These are phyloP conservation scores for Pilophorus perplexus DNA, from an alignment of 2,888 invertebrate genomes.

Conservation along the genomic window DNA sequence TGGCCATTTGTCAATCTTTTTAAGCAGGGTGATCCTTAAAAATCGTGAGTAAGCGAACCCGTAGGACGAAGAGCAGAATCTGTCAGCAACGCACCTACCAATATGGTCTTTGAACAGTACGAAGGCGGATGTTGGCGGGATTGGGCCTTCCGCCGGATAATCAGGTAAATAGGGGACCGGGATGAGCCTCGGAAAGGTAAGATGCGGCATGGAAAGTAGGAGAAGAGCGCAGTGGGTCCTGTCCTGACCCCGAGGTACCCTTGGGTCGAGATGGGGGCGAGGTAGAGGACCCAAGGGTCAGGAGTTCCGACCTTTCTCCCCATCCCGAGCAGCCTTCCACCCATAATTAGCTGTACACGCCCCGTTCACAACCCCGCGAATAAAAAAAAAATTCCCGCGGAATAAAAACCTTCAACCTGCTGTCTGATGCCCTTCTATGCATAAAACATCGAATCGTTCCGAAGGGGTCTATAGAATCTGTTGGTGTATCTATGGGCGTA, in stretches of 20 bases:
- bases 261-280: no score
- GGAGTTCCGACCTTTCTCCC: constrained; percentile 32
- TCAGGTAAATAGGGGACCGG: constrained; percentile 36
- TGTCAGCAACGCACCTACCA: no score
- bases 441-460: constrained; percentile 36
- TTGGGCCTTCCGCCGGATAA: constrained; percentile 15
- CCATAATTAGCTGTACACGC: constrained; percentile 32
- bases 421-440: constrained; percentile 30
- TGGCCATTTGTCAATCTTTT: no score
- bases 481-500: no score
- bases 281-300: constrained; percentile 27
- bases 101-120: no score
- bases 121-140: constrained; percentile 6
- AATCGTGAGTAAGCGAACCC: no score
- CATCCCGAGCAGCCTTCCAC: constrained; percentile 20
- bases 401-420: background rate
- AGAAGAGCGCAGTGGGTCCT: constrained; percentile 40
- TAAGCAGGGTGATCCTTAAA: no score
- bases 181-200: no score
- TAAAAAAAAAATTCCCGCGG: constrained; percentile 1
- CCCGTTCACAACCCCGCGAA: background rate
- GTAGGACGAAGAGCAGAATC: no score
- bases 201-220: constrained; percentile 38
- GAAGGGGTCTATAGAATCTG: background rate
- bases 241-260: constrained; percentile 38